These are phyloP conservation scores for Cynaeus angustus DNA, from an alignment of 2,888 invertebrate genomes.

Conservation along the genomic window DNA sequence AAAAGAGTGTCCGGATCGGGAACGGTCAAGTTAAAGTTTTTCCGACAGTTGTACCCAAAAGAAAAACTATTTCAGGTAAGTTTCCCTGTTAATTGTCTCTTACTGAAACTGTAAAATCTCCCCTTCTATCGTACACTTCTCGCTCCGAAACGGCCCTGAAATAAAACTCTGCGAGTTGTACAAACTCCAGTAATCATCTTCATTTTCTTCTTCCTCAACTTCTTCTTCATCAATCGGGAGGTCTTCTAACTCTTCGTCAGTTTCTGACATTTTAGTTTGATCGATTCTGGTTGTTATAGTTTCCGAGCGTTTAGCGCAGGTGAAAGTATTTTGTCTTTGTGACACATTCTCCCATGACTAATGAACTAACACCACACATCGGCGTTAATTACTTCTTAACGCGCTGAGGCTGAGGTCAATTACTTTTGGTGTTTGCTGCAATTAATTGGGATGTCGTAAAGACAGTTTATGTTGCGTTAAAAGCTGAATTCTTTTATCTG, in stretches of 20 bases:
- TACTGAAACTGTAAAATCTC: slow-evolving; percentile 81
- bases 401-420: slow-evolving; percentile 34
- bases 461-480: slow-evolving; percentile 5
- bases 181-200: slow-evolving; percentile 53
- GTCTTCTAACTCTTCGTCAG: slow-evolving; percentile 56
- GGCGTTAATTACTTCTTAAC: slow-evolving; percentile 23
- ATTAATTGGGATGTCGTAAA: slow-evolving; percentile 31
- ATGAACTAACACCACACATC: slow-evolving; percentile 1
- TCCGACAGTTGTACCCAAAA: slow-evolving; percentile 89
- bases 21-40: slow-evolving; percentile 85
- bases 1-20: slow-evolving; percentile 83
- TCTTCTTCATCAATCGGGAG: slow-evolving; percentile 53
- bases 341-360: slow-evolving; percentile 39
- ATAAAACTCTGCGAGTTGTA: slow-evolving; percentile 73
- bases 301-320: slow-evolving; percentile 16
- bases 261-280: slow-evolving; percentile 45
- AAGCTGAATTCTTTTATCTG: slow-evolving; percentile 9
- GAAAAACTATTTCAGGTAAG: slow-evolving; percentile 78
- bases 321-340: slow-evolving; percentile 31
- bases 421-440: slow-evolving; percentile 7
- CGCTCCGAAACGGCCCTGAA: slow-evolving; percentile 74
- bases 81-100: background rate
- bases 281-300: slow-evolving; percentile 38
- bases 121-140: slow-evolving; percentile 74
- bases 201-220: slow-evolving; percentile 56